Base-by-base conservation (phyloP, 2,888 invertebrate genomes). In the Zygaena filipendulae region DNA sequence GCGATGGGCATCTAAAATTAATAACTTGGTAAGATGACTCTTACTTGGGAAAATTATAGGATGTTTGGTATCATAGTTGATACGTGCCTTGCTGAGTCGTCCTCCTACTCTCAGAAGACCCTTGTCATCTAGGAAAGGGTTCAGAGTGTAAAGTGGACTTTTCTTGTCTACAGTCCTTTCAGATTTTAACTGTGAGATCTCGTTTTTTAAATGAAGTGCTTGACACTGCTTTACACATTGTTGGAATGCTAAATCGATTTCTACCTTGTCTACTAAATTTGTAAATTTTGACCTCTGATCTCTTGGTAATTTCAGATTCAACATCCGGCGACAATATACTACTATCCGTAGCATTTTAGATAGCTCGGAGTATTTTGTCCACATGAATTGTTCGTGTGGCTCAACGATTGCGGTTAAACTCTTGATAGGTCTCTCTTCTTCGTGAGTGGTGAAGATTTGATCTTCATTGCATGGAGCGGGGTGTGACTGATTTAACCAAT, bases 1-100 rank as follows among this genome's bases (percentile, higher is more conserved):
- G 1, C 11, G 1, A 16, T 45, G 41, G 1, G 41, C 40, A 23
- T 45, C 33, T 0, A 8, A 3, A 11, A 48, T 13, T 19, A 44
- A 27, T 6, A 43, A 11, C 4, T 31, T 29, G 1, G 34, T 34
- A 10, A 45, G 23, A 16, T 37, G 30, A 25, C 21, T 27, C 11
- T 20, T 21, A 27, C 7, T 7, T 6, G 16, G 16, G 5, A 16
- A 16, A 6, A 16, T 16, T 7, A 16, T 16, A 16, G 16, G 7
- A 16, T 16, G 16, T 16, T 16, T 38, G 3, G 11, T 23, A 13
- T 30, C 21, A 5, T 34, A 23, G 11, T 13, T 26, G 19, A 29
- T 9, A 3, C 21, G 8, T 2, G 31, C 11, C 5, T 26, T 8
- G 2, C 16, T 2, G 3, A 36, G 11, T 2, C 33, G 21, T 1